Conservation (phyloP, 2,797 vertebrate genomes). For the Hippoglossus hippoglossus region DNA sequence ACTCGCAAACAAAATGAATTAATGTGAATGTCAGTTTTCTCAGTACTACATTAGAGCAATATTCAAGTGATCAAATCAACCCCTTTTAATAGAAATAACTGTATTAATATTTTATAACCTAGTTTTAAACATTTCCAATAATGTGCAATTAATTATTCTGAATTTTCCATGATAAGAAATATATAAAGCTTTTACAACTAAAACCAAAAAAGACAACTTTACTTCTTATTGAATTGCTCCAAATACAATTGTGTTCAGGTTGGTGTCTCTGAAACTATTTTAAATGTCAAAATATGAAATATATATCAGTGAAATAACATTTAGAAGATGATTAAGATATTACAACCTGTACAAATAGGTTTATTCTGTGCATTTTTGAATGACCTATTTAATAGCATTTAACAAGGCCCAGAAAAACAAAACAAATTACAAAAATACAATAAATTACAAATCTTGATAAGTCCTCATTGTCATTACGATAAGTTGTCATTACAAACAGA, state of each 20-base stretch:
- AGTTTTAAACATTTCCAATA: constrained; percentile 19
- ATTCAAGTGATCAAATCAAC: constrained; percentile 10
- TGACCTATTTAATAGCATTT: not conserved
- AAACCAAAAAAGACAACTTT: constrained; percentile 18
- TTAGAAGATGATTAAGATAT: constrained; percentile 27
- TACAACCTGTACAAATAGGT: constrained; percentile 6
- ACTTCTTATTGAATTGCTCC: constrained; percentile 5
- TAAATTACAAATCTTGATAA: constrained; percentile 11
- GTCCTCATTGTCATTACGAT: no score
- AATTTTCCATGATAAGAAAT: constrained; percentile 14
- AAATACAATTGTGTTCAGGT: constrained; percentile 5
- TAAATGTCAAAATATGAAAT: constrained; percentile 37
- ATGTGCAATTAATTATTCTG: constrained; percentile 27
- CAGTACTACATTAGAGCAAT: constrained; percentile 3
- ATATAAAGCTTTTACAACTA: constrained; percentile 25
- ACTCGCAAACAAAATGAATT: not conserved
- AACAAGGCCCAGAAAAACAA: constrained; percentile 44
- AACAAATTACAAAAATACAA: not conserved
- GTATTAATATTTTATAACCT: constrained; percentile 1
- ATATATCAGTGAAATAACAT: constrained; percentile 2
- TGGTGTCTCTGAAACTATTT: constrained; percentile 3
- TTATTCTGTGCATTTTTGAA: not conserved
- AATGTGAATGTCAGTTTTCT: not conserved
- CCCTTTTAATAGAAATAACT: not conserved
- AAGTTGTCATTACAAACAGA: constrained; percentile 23